Evolutionary conservation across 2,113 vertebrate species (phyloP).

Genomic region (Spizaetus ornatus): DNA sequence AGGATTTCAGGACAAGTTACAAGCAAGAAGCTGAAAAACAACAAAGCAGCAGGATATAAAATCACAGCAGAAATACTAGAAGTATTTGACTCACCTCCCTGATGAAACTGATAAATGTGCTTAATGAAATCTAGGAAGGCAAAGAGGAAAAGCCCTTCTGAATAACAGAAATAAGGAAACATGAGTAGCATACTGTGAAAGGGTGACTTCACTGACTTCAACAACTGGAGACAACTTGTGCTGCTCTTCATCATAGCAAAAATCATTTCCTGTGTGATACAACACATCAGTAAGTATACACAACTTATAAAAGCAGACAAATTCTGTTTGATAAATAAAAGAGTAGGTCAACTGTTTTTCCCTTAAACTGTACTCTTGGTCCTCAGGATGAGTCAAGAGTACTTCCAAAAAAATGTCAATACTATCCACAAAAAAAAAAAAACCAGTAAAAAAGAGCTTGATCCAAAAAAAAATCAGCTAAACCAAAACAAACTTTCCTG

Average conservation of each 20-base stretch:
- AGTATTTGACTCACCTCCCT: neutral
- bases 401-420: neutral
- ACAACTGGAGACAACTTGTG: neutral
- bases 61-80: neutral
- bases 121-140: neutral
- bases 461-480: neutral
- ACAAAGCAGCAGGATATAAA: neutral
- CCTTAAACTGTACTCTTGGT: neutral
- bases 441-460: neutral
- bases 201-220: neutral
- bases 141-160: constrained; percentile 18
- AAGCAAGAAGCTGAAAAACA: neutral
- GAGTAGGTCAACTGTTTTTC: neutral
- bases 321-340: constrained; percentile 32
- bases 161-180: constrained; percentile 25
- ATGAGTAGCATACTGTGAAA: neutral
- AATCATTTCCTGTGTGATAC: neutral
- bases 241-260: neutral
- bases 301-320: neutral
- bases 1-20: neutral
- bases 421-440: neutral
- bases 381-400: neutral
- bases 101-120: constrained; percentile 7
- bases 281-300: neutral
- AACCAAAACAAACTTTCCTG: neutral